phyloP scores from a whole-genome alignment of 2,113 vertebrate species.

The Micronycteris hirsuta region DNA sequence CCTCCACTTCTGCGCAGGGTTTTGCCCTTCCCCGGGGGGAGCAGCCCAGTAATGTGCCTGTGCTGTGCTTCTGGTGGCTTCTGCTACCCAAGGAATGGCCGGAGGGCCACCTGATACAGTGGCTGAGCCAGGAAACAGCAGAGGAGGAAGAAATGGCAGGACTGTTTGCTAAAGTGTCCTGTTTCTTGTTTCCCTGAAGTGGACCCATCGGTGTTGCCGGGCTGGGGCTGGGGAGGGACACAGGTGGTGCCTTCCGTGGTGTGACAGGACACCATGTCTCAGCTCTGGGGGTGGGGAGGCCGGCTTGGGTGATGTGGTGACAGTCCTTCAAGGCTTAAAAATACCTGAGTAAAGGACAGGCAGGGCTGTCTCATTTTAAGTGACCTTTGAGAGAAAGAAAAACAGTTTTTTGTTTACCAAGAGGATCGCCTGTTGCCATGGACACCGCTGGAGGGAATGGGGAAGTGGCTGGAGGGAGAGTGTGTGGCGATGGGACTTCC shows the following conservation, averaged over 20 bases:
- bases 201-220: rapidly evolving
- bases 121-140: neutral
- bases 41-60: rapidly evolving
- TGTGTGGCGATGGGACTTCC: neutral
- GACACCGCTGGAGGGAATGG: neutral
- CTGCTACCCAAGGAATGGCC: neutral
- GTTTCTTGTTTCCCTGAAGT: neutral
- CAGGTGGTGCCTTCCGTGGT: too few relatives aligned
- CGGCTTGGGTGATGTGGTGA: neutral
- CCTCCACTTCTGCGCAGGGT: neutral
- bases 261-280: neutral
- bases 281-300: neutral
- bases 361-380: neutral
- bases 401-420: neutral
- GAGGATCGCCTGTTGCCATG: neutral
- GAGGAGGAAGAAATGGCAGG: neutral
- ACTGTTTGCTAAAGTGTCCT: neutral
- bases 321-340: neutral
- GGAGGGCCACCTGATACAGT: neutral
- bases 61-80: rapidly evolving
- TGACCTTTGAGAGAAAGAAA: slow-evolving; percentile 25
- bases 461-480: neutral
- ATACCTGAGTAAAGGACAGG: neutral
- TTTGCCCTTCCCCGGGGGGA: neutral
- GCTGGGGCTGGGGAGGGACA: neutral